Conservation (phyloP, 1,140 invertebrate genomes). For the Agrypnia vestita region DNA sequence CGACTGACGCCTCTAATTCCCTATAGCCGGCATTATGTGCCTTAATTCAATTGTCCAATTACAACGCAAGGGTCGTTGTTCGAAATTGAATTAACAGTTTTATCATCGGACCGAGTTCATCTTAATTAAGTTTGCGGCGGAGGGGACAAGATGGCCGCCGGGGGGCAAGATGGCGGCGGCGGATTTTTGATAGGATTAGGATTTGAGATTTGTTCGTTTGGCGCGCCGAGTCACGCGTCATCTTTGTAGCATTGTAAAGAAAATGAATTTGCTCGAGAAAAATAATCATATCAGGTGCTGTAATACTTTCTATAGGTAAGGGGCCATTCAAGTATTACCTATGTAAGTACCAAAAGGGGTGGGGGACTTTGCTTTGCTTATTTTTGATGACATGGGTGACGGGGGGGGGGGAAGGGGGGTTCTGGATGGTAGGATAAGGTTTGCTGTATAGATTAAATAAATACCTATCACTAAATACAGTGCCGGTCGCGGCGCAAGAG, state of each 20-base stretch:
- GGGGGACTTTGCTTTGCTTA: no score
- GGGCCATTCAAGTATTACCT: no score
- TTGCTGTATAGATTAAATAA: no score
- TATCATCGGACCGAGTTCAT: constrained; percentile 51
- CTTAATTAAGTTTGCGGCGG: constrained; percentile 57
- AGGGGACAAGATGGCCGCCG: constrained; percentile 7
- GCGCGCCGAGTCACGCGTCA: background rate
- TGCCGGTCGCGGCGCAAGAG: no score
- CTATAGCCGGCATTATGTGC: constrained; percentile 55
- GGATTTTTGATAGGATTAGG: background rate
- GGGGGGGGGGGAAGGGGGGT: no score
- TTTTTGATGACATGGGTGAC: no score
- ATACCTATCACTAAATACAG: no score
- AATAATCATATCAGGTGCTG: no score
- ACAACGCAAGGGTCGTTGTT: constrained; percentile 56
- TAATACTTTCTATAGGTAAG: no score
- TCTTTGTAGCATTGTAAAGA: background rate
- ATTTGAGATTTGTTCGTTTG: background rate
- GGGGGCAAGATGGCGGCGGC: background rate
- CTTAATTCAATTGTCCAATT: constrained; percentile 62
- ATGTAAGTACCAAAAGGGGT: no score
- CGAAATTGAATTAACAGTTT: constrained; percentile 62
- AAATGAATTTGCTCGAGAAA: no score
- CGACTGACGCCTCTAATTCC: constrained; percentile 21
- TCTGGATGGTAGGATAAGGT: no score